Evolutionary conservation across 35 echinoderm and acorn worm genomes (phyloP), one percentile per base, ranked within the genome.

Genomic region (Amphiura filiformis): DNA sequence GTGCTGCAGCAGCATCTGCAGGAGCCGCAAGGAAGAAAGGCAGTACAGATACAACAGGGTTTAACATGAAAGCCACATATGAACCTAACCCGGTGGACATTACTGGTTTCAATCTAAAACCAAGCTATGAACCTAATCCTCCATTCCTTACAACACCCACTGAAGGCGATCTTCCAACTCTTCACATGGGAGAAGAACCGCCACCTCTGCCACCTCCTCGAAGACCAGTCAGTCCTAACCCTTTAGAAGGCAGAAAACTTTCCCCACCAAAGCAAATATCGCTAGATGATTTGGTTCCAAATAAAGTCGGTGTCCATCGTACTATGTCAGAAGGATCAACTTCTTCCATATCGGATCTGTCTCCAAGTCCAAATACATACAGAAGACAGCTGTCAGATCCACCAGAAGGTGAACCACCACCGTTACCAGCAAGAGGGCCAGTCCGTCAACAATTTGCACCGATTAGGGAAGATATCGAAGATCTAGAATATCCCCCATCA

Each of bases 161-260:
- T 52, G 61, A 70, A 13, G 28, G 61, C 26, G 61, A 70, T 13
- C 28, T 15, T 18, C 61, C 61, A n/a, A 1, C 61, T 4, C 7
- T 11, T 70, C 32, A 2, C 36, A 31, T 28, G 15, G 26, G 26
- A 22, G 57, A 65, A 32, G 44, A 47, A 13, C 94, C 94, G 32
- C 94, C 94, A 18, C 94, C 94, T 0, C 39, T 95, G 3, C 94
- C 94, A 14, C 94, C 94, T 32, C 89, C 86, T n/a, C 52, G 85
- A 20, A 44, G 64, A 23, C 79, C 79, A 23, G 85, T 78, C 0
- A 91, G 89, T 57, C 89, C 89, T 9, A 77, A 57, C 47, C 56
- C 57, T 37, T 61, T 61, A n/a, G 83, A 85, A 23, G 12, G 34
- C 0, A 18, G 56, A 9, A 56, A 31, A 37, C 83, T 70, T 35